These are phyloP conservation scores for Catocala fraxini DNA, from an alignment of 2,888 invertebrate genomes.

Conservation along the genomic window DNA sequence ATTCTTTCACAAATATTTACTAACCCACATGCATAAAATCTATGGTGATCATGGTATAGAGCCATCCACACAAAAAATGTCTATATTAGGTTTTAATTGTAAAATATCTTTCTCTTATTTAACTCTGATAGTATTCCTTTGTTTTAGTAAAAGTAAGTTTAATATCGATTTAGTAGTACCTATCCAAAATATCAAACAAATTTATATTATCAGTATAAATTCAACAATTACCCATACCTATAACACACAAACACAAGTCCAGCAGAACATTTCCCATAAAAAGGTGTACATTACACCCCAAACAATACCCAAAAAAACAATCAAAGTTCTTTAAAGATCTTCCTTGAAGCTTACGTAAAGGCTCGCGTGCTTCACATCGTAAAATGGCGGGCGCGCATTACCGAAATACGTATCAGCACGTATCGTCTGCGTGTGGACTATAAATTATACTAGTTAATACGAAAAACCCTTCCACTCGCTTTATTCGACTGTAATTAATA, in stretches of 20 bases:
- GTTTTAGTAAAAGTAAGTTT: too few species aligned
- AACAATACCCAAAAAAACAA: conserved; percentile 29
- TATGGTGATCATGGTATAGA: too few species aligned
- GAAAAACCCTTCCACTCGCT: conserved; percentile 75
- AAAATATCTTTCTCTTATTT: too few species aligned
- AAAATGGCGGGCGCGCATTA: conserved; percentile 71
- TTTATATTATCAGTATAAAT: too few species aligned
- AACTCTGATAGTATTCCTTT: too few species aligned
- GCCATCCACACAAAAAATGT: too few species aligned
- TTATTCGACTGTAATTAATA: conserved; percentile 80
- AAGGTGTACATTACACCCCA: conserved; percentile 1
- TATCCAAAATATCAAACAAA: too few species aligned
- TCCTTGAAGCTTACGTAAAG: conserved; percentile 23
- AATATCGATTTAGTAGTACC: too few species aligned
- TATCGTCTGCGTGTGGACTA: conserved; percentile 73
- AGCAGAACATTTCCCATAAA: background rate
- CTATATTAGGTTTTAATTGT: too few species aligned
- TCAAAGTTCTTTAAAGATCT: conserved; percentile 27
- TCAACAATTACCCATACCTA: too few species aligned
- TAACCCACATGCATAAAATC: too few species aligned
- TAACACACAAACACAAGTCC: background rate
- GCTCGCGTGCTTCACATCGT: conserved; percentile 75
- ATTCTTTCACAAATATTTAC: too few species aligned
- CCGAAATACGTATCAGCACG: conserved; percentile 79
- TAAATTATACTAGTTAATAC: conserved; percentile 82